Conservation (phyloP, 2,888 invertebrate genomes). For the Mayetiola destructor region DNA sequence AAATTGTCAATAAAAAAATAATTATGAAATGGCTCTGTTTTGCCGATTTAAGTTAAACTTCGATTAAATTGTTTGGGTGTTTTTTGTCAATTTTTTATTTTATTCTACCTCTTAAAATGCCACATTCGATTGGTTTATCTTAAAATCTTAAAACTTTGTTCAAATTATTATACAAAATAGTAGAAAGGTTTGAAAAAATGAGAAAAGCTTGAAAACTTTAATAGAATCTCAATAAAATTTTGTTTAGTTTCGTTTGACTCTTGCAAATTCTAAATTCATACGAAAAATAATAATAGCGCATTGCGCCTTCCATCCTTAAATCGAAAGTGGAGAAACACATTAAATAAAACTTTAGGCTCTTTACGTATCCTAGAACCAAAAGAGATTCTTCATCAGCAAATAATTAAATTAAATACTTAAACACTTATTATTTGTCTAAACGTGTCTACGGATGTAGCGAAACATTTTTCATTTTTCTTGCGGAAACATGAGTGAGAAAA, state of each 20-base stretch:
- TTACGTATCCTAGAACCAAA: no score
- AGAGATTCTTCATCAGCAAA: background rate
- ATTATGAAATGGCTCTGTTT: no score
- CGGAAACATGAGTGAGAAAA: background rate
- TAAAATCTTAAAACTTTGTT: background rate
- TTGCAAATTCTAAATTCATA: background rate
- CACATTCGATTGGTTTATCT: slow-evolving; percentile 4
- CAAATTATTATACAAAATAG: no score
- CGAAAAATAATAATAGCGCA: background rate
- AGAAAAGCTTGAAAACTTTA: background rate
- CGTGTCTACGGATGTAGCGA: background rate
- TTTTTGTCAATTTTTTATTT: background rate
- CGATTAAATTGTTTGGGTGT: no score
- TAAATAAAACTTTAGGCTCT: no score
- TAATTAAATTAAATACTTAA: background rate
- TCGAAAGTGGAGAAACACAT: no score
- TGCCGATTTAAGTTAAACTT: no score
- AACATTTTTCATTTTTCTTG: background rate
- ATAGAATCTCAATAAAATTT: background rate
- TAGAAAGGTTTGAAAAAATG: no score
- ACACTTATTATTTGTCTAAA: background rate
- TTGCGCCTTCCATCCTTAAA: background rate
- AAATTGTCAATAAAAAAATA: no score
- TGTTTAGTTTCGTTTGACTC: background rate
- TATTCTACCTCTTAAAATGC: slow-evolving; percentile 3